phyloP scores from a whole-genome alignment of 1,140 invertebrate genomes.

The Cyclargus thomasi region DNA sequence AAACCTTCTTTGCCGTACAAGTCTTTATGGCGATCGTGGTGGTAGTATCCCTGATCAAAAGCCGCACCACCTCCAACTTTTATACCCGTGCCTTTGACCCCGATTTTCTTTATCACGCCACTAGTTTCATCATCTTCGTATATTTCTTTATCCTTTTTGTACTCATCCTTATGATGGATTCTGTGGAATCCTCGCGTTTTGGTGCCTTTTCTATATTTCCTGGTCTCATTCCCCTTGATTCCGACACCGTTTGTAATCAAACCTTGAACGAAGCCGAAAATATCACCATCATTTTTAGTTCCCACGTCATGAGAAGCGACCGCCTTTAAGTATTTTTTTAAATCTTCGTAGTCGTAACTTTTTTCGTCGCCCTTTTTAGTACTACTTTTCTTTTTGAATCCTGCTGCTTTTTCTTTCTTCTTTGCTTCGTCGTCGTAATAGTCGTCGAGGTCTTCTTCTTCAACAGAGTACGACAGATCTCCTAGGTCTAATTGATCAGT shows the following conservation, averaged over 20 bases:
- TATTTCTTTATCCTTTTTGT: conserved; percentile 82
- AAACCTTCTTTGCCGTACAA: conserved; percentile 70
- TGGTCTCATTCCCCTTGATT: conserved; percentile 58
- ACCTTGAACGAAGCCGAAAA: conserved; percentile 55
- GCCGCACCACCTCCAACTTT: conserved; percentile 65
- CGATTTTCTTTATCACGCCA: conserved; percentile 78
- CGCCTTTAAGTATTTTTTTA: conserved; percentile 64
- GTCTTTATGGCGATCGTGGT: conserved; percentile 66
- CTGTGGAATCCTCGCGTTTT: conserved; percentile 82
- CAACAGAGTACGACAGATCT: conserved; percentile 48
- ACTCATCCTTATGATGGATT: conserved; percentile 83
- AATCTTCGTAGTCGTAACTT: conserved; percentile 55
- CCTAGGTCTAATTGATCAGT: conserved; percentile 46
- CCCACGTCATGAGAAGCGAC: conserved; percentile 52
- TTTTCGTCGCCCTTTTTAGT: conserved; percentile 71
- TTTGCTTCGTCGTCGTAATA: conserved; percentile 29
- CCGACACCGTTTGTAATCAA: conserved; percentile 54
- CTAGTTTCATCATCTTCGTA: conserved; percentile 80
- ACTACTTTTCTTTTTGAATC: conserved; percentile 46
- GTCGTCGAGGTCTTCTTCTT: conserved; percentile 42
- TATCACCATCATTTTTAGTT: conserved; percentile 51
- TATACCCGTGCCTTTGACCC: conserved; percentile 69
- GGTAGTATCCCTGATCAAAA: conserved; percentile 72
- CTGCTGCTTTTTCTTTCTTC: conserved; percentile 28
- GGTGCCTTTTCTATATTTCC: conserved; percentile 79